Evolutionary conservation across 1,140 invertebrate species (phyloP).

Genomic region (Ceratina australensis): DNA sequence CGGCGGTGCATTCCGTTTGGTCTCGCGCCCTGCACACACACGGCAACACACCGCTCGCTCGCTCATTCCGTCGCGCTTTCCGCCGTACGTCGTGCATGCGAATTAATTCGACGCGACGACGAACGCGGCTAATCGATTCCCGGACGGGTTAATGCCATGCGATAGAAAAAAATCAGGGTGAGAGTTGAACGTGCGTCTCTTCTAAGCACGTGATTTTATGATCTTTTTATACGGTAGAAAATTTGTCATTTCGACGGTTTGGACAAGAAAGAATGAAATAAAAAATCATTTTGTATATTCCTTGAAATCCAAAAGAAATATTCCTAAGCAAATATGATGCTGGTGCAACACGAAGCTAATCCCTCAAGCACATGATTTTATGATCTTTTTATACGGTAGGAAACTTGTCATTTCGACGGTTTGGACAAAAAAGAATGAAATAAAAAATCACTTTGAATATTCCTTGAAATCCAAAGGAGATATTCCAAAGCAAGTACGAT

Average conservation of each 20-base stretch:
- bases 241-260: too few relatives aligned
- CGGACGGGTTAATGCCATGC: background rate
- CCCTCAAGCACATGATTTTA: too few relatives aligned
- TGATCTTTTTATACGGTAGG: too few relatives aligned
- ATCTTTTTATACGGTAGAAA: too few relatives aligned
- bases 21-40: conserved; percentile 52
- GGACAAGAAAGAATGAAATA: too few relatives aligned
- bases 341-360: too few relatives aligned
- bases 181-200: background rate
- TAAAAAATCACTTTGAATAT: background rate
- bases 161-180: background rate
- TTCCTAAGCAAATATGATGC: too few relatives aligned
- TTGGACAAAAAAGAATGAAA: background rate
- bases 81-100: conserved; percentile 48
- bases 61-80: conserved; percentile 59
- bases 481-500: background rate
- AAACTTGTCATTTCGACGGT: too few relatives aligned
- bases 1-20: conserved; percentile 58
- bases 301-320: too few relatives aligned
- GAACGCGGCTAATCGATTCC: conserved; percentile 25
- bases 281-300: too few relatives aligned
- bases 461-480: too few relatives aligned
- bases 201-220: too few relatives aligned
- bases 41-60: conserved; percentile 43
- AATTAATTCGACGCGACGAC: conserved; percentile 29